Conservation (phyloP, 2,113 vertebrate species). For the Tricholaema leucomelas region DNA sequence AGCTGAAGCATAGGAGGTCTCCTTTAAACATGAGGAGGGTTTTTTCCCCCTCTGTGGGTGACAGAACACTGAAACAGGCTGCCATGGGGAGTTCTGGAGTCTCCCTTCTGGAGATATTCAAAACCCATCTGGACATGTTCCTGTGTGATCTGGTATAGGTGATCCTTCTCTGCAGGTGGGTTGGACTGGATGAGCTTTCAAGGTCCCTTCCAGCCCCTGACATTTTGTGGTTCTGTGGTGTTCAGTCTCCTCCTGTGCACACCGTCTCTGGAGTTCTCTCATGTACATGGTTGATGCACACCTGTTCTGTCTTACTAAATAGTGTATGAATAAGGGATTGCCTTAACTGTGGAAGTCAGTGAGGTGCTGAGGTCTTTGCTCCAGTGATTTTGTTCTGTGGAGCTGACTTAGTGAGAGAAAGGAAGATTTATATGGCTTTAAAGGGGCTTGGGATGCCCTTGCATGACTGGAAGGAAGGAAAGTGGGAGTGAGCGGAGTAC, state of each 20-base stretch:
- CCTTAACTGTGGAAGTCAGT: neutral
- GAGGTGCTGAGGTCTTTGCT: neutral
- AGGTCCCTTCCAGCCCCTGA: too few species aligned
- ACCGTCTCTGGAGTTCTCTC: neutral
- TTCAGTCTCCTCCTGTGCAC: neutral
- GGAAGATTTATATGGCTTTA: neutral
- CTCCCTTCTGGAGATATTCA: too few species aligned
- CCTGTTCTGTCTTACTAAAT: neutral
- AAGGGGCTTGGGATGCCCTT: neutral
- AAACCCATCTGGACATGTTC: too few species aligned
- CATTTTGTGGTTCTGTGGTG: neutral
- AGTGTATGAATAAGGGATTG: neutral
- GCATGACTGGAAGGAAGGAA: neutral
- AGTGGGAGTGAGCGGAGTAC: neutral
- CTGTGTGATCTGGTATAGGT: too few species aligned
- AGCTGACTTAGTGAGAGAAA: neutral
- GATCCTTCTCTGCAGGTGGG: too few species aligned
- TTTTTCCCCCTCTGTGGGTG: too few species aligned
- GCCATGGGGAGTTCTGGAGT: too few species aligned
- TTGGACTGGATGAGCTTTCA: too few species aligned
- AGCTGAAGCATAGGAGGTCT: too few species aligned
- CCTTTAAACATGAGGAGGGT: too few species aligned
- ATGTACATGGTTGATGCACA: accelerated
- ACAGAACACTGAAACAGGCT: too few species aligned
- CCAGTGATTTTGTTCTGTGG: neutral